phyloP scores from a whole-genome alignment of 2,113 vertebrate species.

The Zosterops borbonicus region DNA sequence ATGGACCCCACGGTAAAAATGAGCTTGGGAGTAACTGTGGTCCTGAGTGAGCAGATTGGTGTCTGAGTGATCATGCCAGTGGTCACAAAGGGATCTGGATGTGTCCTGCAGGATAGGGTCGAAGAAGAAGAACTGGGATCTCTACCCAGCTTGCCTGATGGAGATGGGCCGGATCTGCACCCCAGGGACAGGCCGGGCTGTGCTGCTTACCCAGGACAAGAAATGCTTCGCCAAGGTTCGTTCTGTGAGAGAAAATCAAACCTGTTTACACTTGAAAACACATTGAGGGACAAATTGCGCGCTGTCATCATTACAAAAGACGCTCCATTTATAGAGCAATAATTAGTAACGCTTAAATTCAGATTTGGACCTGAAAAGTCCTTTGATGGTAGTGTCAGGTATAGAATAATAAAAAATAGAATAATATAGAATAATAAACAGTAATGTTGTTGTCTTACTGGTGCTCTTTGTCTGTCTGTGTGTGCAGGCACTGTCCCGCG shows the following conservation, averaged over 20 bases:
- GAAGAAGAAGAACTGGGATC: conserved; percentile 95
- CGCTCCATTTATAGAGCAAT: not conserved
- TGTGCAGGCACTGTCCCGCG: conserved; percentile 84
- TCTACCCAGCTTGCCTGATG: conserved; percentile 89
- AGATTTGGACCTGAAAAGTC: not conserved
- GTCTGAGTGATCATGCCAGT: not conserved
- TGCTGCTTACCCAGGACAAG: conserved; percentile 93
- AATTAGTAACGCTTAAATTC: not conserved
- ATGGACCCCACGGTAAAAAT: accelerated
- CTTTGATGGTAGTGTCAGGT: not conserved
- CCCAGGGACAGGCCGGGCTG: conserved; percentile 88
- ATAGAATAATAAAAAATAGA: not conserved
- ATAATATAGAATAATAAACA: not conserved
- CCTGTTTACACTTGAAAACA: not conserved
- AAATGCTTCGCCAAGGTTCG: conserved; percentile 94
- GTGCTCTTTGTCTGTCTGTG: not conserved
- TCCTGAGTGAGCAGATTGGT: accelerated
- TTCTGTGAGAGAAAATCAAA: not conserved
- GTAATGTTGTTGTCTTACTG: accelerated
- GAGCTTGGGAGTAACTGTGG: not conserved
- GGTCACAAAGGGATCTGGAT: not conserved
- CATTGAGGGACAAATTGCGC: not conserved
- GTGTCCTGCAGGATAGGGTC: conserved; percentile 87
- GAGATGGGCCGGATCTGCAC: conserved; percentile 93
- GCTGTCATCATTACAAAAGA: not conserved